Evolutionary conservation across 2,113 vertebrate genomes (phyloP).

Genomic region (Rana temporaria): DNA sequence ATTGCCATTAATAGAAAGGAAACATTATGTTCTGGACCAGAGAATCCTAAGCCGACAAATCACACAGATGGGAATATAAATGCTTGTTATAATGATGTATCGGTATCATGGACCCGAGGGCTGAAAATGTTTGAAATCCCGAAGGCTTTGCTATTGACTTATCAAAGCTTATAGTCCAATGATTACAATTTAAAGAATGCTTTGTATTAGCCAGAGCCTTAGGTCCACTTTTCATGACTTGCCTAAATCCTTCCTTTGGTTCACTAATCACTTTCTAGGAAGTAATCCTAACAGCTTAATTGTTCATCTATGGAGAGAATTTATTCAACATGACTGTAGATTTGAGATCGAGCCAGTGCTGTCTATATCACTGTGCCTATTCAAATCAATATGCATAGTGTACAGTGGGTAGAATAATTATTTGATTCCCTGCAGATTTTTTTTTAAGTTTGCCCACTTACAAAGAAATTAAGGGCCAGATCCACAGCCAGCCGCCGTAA

Average conservation of each 20-base stretch:
- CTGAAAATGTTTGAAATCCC: neutral
- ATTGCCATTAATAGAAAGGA: too few species aligned
- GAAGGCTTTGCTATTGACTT: slow-evolving; percentile 4
- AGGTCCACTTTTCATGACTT: neutral
- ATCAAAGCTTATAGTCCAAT: slow-evolving; percentile 33
- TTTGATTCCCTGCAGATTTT: too few species aligned
- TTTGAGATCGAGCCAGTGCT: neutral
- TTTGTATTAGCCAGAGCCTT: slow-evolving; percentile 4
- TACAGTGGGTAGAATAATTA: too few species aligned
- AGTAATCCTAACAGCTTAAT: neutral
- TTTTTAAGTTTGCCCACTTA: too few species aligned
- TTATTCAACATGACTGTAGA: neutral
- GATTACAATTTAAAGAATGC: slow-evolving; percentile 26
- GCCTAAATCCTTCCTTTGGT: slow-evolving; percentile 17
- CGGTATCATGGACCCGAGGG: neutral
- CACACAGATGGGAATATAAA: neutral
- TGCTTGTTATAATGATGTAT: slow-evolving; percentile 18
- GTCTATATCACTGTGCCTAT: neutral
- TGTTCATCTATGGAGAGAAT: neutral
- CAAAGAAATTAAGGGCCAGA: too few species aligned
- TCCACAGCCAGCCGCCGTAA: too few species aligned
- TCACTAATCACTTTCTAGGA: slow-evolving; percentile 36
- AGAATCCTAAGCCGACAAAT: neutral
- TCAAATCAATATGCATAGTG: too few species aligned
- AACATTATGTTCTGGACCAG: neutral